Evolutionary conservation across 2,113 vertebrate genomes (phyloP), one percentile per base, ranked within the genome.

Genomic region (Brachyhypopomus gauderio): DNA sequence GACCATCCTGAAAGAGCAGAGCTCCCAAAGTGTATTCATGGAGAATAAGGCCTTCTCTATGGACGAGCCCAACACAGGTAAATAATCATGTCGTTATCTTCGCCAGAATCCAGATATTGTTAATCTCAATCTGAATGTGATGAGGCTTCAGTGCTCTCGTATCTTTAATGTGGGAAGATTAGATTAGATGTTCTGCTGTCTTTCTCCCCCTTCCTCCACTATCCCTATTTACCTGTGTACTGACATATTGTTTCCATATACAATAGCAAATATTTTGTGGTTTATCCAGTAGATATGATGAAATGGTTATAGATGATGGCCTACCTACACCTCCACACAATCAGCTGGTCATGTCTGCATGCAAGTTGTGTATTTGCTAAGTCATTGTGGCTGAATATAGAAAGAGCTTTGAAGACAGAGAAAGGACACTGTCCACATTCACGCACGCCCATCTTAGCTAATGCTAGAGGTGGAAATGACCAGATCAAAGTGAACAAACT

Each of bases 31-130:
- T 86, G 94, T 98, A 90, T 98, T 95, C 0, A 90, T 98, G 91
- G 97, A 99, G 78, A 98, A 99, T 86, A 98, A 97, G 86, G 96
- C 96, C 0, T 98, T 99, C 88, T 95, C 96, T 8, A 94, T 98
- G 97, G 96, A 98, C 0, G 97, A 98, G 66, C 94, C 96, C 0
- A 91, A 87, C 79, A 84, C 94, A 67, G 96, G 97, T 98, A 89
- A 19, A 90, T 38, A 48, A 30, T 55, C 25, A 56, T 59, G 58
- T 71, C 5, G 6, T 27, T 56, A 9, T 17, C 2, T 27, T 52
- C 12, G 45, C 45, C 45, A 48, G 45, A 48, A 11, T 60, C 2
- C 5, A 67, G 6, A 19, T 58, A 38, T 64, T 22, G 5, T 77
- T 76, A 23, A 9, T 6, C 5, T 64, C 6, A 22, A 20, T 67